Evolutionary conservation across 2,888 invertebrate genomes (phyloP).

Genomic region (Apomyelois bistriatella): DNA sequence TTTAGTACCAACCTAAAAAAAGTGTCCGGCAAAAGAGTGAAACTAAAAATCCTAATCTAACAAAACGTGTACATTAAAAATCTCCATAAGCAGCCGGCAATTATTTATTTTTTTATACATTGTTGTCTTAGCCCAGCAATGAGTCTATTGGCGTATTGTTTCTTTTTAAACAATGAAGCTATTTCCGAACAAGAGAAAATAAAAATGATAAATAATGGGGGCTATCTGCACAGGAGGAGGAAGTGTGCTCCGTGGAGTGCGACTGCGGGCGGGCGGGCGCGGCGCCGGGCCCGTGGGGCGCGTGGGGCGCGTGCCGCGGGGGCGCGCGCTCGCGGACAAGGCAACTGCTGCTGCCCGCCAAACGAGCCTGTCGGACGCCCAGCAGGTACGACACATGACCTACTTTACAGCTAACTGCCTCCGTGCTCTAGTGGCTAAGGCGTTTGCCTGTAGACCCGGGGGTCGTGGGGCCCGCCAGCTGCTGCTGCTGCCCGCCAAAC

Average conservation of each 20-base stretch:
- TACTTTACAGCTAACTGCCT: no score
- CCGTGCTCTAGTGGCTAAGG: no score
- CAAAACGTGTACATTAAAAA: no score
- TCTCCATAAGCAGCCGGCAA: no score
- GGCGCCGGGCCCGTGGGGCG: slow-evolving; percentile 61
- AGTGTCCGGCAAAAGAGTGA: no score
- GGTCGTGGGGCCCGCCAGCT: slow-evolving; percentile 69
- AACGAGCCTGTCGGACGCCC: slow-evolving; percentile 50
- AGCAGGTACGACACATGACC: slow-evolving; percentile 44
- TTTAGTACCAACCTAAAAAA: no score
- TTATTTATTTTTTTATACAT: no score
- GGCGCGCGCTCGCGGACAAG: slow-evolving; percentile 65
- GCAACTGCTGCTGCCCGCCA: slow-evolving; percentile 54
- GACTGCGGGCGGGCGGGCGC: slow-evolving; percentile 51
- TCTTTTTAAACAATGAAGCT: no score
- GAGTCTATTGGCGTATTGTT: no score
- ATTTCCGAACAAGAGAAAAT: no score
- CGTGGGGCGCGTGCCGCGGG: slow-evolving; percentile 66
- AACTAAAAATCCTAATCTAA: no score
- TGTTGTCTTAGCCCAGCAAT: no score
- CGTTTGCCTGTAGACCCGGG: slow-evolving; percentile 51
- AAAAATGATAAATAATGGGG: not conserved
- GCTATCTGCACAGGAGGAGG: slow-evolving; percentile 47
- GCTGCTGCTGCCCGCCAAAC: slow-evolving; percentile 52
- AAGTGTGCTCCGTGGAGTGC: slow-evolving; percentile 58